Evolutionary conservation across 2,797 vertebrate genomes (phyloP).

Genomic region (Centropyge bicolor): DNA sequence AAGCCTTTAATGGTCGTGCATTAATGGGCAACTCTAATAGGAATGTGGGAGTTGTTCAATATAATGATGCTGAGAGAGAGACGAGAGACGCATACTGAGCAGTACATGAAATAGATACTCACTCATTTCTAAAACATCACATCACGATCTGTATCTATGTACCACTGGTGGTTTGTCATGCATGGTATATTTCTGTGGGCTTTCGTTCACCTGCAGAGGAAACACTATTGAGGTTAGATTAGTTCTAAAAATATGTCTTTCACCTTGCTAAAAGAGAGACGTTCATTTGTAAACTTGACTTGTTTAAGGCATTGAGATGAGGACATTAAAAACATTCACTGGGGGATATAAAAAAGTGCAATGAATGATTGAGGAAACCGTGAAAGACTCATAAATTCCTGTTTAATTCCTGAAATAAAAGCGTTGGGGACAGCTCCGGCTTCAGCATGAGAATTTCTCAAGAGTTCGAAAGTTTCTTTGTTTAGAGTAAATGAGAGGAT

Average conservation of each 20-base stretch:
- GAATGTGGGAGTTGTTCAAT: constrained; percentile 38
- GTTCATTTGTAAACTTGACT: constrained; percentile 6
- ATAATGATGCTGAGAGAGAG: constrained; percentile 36
- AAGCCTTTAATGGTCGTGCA: constrained; percentile 67
- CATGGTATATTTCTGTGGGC: background rate
- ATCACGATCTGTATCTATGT: constrained; percentile 11
- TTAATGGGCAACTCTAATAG: constrained; percentile 56
- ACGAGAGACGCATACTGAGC: constrained; percentile 7
- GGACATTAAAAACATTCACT: constrained; percentile 47
- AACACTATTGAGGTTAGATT: constrained; percentile 14
- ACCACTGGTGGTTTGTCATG: background rate
- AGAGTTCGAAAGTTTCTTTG: constrained; percentile 31
- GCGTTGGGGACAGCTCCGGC: background rate
- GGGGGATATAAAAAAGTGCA: constrained; percentile 51
- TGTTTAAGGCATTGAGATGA: constrained; percentile 13
- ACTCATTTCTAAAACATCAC: constrained; percentile 11
- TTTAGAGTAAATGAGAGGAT: constrained; percentile 42
- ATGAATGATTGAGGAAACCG: constrained; percentile 47
- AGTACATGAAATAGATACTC: constrained; percentile 18
- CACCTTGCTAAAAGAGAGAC: constrained; percentile 11
- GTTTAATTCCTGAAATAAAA: constrained; percentile 50
- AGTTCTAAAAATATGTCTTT: constrained; percentile 14
- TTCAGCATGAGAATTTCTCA: constrained; percentile 28
- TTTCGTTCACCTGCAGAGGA: constrained; percentile 49
- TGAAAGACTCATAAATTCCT: constrained; percentile 59